phyloP scores from a whole-genome alignment of 1,140 invertebrate species.

The Manduca sexta region DNA sequence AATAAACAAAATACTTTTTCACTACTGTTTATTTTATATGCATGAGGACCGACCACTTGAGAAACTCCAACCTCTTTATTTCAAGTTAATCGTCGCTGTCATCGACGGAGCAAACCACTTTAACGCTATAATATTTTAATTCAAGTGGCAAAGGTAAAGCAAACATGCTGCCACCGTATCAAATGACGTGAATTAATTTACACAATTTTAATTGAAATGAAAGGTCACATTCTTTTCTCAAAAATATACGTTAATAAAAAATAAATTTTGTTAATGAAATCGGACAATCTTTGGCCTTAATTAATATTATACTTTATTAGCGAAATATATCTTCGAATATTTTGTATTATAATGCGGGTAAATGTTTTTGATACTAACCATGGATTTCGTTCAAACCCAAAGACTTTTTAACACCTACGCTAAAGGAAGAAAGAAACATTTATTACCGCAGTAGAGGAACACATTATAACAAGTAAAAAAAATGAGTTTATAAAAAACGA shows the following conservation, averaged over 20 bases:
- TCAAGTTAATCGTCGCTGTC: constrained; percentile 10
- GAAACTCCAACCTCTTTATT: background rate
- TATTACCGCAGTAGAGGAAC: too few relatives aligned
- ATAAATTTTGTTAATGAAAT: too few relatives aligned
- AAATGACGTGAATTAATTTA: constrained; percentile 20
- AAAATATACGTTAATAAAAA: background rate
- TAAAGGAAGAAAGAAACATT: too few relatives aligned
- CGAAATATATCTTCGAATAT: too few relatives aligned
- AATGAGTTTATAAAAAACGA: too few relatives aligned
- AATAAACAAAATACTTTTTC: too few relatives aligned
- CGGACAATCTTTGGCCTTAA: too few relatives aligned
- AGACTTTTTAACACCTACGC: too few relatives aligned
- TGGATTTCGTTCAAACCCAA: too few relatives aligned
- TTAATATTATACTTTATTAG: background rate
- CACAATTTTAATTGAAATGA: constrained; percentile 19
- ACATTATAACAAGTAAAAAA: too few relatives aligned
- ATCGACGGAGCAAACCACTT: constrained; percentile 12
- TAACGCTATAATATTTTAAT: constrained; percentile 19
- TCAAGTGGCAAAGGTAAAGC: constrained; percentile 7
- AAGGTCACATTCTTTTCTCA: background rate
- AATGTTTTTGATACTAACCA: too few relatives aligned
- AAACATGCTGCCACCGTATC: constrained; percentile 8
- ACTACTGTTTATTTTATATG: background rate
- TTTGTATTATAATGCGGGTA: too few relatives aligned
- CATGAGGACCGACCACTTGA: background rate